Evolutionary conservation across 1,140 invertebrate species (phyloP), one percentile per base, ranked within the genome.

Genomic region (Drosophila carrolli): DNA sequence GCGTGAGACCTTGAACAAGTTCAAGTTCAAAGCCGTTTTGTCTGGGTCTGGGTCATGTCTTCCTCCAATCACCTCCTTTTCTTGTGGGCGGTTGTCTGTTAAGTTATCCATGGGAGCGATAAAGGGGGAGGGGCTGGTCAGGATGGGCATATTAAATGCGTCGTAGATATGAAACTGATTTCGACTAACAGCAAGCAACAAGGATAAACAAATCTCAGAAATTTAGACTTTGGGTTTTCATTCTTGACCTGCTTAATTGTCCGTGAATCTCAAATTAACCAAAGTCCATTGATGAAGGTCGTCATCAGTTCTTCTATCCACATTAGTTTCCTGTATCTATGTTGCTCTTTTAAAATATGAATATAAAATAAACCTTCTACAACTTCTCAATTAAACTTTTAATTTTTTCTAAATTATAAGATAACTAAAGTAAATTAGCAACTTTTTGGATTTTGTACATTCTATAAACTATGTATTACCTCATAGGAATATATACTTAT

Each of bases 1-100:
- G 23, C 70, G 19, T 83, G 50, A 86, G 83, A 80, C 83, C 83
- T 86, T 86, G 83, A 86, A 80, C 48, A 77, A 83, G 76, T 86
- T 86, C 83, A 86, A 86, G 83, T 86, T 86, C 84, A 89, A 58
- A 77, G 74, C 37, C 47, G 48, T 63, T 62, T 51, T 41, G 19
- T 57, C 58, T 65, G 65, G 65, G 82, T 81, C 78, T 81, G 78
- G 62, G 77, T 81, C 74, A 68, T 77, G 59, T 55, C 56, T 76
- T 72, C 51, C 47, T 27, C 32, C 19, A 8, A 6, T n/a, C 14
- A 2, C 10, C 10, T 2, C 8, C 9, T 7, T 3, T 29, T 10
- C 11, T 9, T 16, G 37, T 66, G 61, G 47, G 61, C 13, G 46
- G 47, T 46, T 66, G 65, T 68, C 65, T 68, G 65, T 66, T 53